A percentile compares a stretch with the other conserved stretches of the same genome.
phyloP scores from a whole-genome alignment of 2,888 invertebrate genomes.

The Agonopterix subpropinquella region DNA sequence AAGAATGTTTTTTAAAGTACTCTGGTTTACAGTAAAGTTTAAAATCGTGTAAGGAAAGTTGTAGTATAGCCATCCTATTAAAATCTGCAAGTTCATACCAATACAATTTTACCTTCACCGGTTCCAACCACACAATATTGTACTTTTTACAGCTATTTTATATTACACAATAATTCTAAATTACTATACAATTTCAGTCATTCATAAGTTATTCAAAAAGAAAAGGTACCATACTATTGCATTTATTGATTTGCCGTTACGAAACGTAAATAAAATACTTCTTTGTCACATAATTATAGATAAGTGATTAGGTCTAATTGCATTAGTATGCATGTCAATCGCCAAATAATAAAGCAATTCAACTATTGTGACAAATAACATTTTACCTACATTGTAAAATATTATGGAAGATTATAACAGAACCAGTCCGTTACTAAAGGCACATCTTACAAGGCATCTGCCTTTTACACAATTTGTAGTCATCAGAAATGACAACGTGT shows the following conservation, averaged over 20 bases:
- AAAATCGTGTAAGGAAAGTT: too few relatives aligned
- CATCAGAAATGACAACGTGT: background rate
- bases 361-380: constrained; percentile 37
- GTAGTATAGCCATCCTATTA: constrained; percentile 11
- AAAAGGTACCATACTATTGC: constrained; percentile 2
- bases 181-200: constrained; percentile 58
- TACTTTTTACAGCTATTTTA: constrained; percentile 55
- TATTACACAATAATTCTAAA: constrained; percentile 52
- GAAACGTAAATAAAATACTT: constrained; percentile 28
- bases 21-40: background rate
- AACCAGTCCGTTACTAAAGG: constrained; percentile 37
- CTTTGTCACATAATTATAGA: constrained; percentile 33
- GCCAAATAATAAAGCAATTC: background rate
- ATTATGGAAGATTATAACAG: constrained; percentile 16
- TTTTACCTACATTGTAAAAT: constrained; percentile 27
- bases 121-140: constrained; percentile 50
- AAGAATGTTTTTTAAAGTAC: background rate
- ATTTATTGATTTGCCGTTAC: background rate
- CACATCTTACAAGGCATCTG: constrained; percentile 51
- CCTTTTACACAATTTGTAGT: constrained; percentile 9
- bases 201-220: constrained; percentile 20
- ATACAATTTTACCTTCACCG: constrained; percentile 25
- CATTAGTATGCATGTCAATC: constrained; percentile 2
- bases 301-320: constrained; percentile 2
- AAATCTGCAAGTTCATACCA: constrained; percentile 13